Evolutionary conservation across 2,888 invertebrate genomes (phyloP).

Genomic region (Agrotis puta): DNA sequence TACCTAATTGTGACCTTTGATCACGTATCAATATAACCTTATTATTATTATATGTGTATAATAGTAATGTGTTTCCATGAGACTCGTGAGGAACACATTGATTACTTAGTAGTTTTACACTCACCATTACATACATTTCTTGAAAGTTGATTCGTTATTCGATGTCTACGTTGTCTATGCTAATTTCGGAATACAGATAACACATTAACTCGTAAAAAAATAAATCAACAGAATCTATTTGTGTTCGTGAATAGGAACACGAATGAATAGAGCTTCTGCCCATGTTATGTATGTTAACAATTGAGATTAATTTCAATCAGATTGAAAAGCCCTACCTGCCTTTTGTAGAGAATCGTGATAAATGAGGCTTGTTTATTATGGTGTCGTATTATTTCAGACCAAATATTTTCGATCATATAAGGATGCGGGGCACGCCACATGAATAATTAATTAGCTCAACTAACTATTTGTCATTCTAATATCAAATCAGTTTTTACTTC

Average conservation of each 20-base stretch:
- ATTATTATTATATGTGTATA: slow-evolving; percentile 6
- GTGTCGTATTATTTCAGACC: slow-evolving; percentile 15
- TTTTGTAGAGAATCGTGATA: slow-evolving; percentile 31
- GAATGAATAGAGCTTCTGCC: slow-evolving; percentile 36
- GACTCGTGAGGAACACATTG: slow-evolving; percentile 23
- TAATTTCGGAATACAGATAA: slow-evolving; percentile 63
- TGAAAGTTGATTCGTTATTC: slow-evolving; percentile 37
- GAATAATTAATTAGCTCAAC: slow-evolving; percentile 18
- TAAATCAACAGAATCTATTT: slow-evolving; percentile 49
- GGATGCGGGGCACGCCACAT: slow-evolving; percentile 8
- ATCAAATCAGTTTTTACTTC: slow-evolving; percentile 6
- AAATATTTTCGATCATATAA: slow-evolving; percentile 17
- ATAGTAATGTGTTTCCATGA: slow-evolving; percentile 21
- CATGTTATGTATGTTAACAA: slow-evolving; percentile 32
- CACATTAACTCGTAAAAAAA: slow-evolving; percentile 54
- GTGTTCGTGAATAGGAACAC: slow-evolving; percentile 46
- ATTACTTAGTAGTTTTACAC: slow-evolving; percentile 17
- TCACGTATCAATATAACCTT: slow-evolving; percentile 42
- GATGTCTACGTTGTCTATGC: slow-evolving; percentile 48
- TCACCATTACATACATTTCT: slow-evolving; percentile 19
- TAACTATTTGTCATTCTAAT: slow-evolving; percentile 26
- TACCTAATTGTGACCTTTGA: slow-evolving; percentile 48
- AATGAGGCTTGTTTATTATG: slow-evolving; percentile 21
- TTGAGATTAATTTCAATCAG: slow-evolving; percentile 42
- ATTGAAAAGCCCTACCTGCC: slow-evolving; percentile 23